Conservation (phyloP, 2,113 vertebrate genomes). For the Terrapene triunguis region DNA sequence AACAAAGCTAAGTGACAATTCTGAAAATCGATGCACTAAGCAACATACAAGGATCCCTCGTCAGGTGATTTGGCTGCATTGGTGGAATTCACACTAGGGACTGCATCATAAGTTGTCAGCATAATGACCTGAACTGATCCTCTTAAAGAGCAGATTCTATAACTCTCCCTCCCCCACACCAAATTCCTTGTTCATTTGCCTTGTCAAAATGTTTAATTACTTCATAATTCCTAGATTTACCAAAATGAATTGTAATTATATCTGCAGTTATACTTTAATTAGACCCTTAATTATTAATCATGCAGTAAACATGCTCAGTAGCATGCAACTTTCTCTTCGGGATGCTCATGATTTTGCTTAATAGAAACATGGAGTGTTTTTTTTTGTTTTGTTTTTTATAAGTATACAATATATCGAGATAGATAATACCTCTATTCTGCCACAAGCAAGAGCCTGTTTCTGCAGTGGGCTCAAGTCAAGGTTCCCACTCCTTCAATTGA, state of each 20-base stretch:
- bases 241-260: conserved; percentile 77
- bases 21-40: background rate
- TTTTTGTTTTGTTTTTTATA: background rate
- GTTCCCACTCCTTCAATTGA: background rate
- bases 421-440: background rate
- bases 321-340: background rate
- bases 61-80: background rate
- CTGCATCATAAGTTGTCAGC: background rate
- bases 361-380: background rate
- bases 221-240: conserved; percentile 62
- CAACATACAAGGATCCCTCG: background rate
- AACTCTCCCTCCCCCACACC: background rate
- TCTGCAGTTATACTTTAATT: conserved; percentile 68
- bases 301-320: conserved; percentile 20
- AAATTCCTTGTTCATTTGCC: conserved; percentile 22
- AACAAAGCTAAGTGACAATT: background rate
- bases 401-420: background rate
- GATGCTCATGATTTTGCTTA: background rate
- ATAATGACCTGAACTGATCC: background rate
- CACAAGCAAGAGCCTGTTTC: background rate
- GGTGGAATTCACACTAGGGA: background rate
- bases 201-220: conserved; percentile 64
- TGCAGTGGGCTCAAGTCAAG: background rate
- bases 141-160: background rate
- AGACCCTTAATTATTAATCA: conserved; percentile 72